Evolutionary conservation across 2,888 invertebrate species (phyloP), one percentile per base, ranked within the genome.

Genomic region (Pegoplata infirma): DNA sequence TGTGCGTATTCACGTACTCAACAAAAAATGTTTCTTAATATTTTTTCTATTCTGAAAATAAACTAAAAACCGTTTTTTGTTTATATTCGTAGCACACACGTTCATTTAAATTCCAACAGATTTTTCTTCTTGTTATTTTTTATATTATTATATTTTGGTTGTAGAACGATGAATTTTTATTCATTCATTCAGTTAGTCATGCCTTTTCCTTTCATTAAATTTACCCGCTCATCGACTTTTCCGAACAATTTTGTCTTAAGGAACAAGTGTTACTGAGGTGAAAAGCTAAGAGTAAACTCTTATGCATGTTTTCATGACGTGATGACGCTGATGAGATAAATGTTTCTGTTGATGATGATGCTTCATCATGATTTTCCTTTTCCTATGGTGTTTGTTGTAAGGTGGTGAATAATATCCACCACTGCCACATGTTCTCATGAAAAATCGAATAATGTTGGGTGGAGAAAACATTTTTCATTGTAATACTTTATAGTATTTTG

Each of bases 191-290:
- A 51, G 56, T 71, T 75, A 75, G 56, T 71, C 79, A 75, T 79
- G 75, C 46, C 63, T 55, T 40, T 36, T 36, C 40, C 47, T 44
- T 5, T 58, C 16, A 28, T 28, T n/a, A 3, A 8, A 32, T 51
- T 74, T 66, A 32, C 47, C 75, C 79, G 71, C 63, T 75, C 71
- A 53, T 49, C 32, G 46, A 53, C 0, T 53, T 64, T 67, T 40
- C 55, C 71, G 56, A 72, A 32, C 75, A 51, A 63, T 63, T 63
- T 46, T 32, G 58, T 53, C 46, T 79, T 72, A 75, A 75, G 32
- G 67, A 75, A 72, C 79, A 79, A 79, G 75, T 79, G 79, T 63
- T 79, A 79, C 79, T 79, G 79, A 79, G 75, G 75, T 79, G 79
- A 72, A 75, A 67, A 75, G 71, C 71, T 67, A 19, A n/a, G 21